These are phyloP conservation scores for Enteromius unitaeniatus DNA, from an alignment of 2,797 vertebrate genomes.

Conservation along the genomic window DNA sequence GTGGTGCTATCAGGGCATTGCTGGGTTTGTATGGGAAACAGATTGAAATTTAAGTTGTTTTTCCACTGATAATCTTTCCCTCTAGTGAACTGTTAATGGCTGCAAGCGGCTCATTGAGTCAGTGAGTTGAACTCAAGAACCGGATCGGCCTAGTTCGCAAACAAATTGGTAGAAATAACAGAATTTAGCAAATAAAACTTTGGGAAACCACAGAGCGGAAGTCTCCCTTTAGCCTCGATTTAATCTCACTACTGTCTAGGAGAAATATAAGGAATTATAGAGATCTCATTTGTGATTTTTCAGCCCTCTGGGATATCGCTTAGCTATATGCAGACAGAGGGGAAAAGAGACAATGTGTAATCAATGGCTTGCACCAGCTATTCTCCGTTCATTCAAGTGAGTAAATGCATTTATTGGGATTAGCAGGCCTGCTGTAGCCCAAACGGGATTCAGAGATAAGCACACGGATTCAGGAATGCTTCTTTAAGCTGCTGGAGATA, in stretches of 20 bases:
- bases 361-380: slow-evolving; percentile 35
- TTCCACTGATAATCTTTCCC: background rate
- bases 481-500: slow-evolving; percentile 1
- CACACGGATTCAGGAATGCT: slow-evolving; percentile 25
- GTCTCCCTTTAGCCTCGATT: slow-evolving; percentile 8
- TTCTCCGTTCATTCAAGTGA: slow-evolving; percentile 38
- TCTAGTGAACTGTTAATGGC: slow-evolving; percentile 8
- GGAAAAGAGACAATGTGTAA: slow-evolving; percentile 39
- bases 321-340: slow-evolving; percentile 15
- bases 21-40: background rate
- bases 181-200: background rate
- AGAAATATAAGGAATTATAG: background rate
- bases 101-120: slow-evolving; percentile 8
- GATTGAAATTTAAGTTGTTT: background rate
- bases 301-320: background rate
- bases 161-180: slow-evolving; percentile 8
- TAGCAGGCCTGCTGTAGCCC: slow-evolving; percentile 27
- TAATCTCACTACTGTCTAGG: slow-evolving; percentile 13
- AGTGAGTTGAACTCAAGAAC: slow-evolving; percentile 21
- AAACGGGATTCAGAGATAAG: slow-evolving; percentile 46
- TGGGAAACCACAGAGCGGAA: background rate
- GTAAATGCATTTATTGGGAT: slow-evolving; percentile 50
- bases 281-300: slow-evolving; percentile 30
- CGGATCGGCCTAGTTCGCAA: background rate
- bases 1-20: background rate